These are phyloP conservation scores for Sarcophaga subvicina DNA, from an alignment of 2,888 invertebrate genomes.

Conservation along the genomic window DNA sequence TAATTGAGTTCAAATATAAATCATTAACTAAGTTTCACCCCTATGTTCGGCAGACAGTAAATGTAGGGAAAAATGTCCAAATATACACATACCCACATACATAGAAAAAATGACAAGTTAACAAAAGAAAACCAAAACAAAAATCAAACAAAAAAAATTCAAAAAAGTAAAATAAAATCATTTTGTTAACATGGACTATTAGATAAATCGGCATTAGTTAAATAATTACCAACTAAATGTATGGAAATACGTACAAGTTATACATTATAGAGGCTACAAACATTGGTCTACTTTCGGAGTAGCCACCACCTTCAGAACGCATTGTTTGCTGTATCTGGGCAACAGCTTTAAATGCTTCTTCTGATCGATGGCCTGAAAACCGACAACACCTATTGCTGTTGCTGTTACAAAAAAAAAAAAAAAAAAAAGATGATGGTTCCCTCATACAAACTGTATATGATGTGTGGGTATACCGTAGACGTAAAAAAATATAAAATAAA, in stretches of 20 bases:
- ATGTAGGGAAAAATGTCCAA: no score
- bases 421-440: slow-evolving; percentile 15
- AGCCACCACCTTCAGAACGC: background rate
- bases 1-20: slow-evolving; percentile 48
- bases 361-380: slow-evolving; percentile 69
- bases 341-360: background rate
- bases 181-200: slow-evolving; percentile 63
- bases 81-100: no score
- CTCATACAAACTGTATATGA: background rate
- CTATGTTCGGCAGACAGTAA: background rate
- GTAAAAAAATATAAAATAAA: background rate
- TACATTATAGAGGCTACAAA: slow-evolving; percentile 24
- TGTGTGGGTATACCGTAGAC: background rate
- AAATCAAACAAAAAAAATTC: slow-evolving; percentile 4
- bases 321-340: background rate
- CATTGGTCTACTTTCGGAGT: slow-evolving; percentile 47
- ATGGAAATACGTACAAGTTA: slow-evolving; percentile 41
- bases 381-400: slow-evolving; percentile 37
- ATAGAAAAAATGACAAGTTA: background rate
- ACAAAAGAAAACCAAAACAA: slow-evolving; percentile 35
- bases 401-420: background rate
- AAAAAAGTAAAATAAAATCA: slow-evolving; percentile 12
- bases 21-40: slow-evolving; percentile 15
- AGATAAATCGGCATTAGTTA: slow-evolving; percentile 65
- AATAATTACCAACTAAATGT: slow-evolving; percentile 52